Conservation (phyloP, 2,888 invertebrate genomes). For the Agrochola macilenta region DNA sequence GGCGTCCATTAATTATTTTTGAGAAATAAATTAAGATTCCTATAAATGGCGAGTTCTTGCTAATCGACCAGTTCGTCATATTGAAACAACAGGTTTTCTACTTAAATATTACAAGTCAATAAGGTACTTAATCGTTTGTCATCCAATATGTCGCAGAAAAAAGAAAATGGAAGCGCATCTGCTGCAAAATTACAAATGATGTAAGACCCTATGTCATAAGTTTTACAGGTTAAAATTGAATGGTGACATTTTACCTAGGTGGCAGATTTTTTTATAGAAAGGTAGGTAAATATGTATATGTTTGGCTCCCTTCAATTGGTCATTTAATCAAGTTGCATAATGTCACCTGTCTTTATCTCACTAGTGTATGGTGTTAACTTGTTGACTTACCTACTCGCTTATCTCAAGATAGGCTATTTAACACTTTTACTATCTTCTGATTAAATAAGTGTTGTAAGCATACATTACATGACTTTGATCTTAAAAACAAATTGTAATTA, state of each 20-base stretch:
- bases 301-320: not conserved
- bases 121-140: conserved; percentile 40
- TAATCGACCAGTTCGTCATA: conserved; percentile 16
- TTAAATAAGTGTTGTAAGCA: not conserved
- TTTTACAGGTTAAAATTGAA: conserved; percentile 8
- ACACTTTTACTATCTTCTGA: not conserved
- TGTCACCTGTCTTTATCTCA: conserved; percentile 16
- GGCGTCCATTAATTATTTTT: conserved; percentile 58
- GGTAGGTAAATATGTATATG: conserved; percentile 16
- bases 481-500: not conserved
- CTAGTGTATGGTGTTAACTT: conserved; percentile 3
- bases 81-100: conserved; percentile 20
- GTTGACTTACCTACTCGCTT: not conserved
- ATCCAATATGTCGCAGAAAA: conserved; percentile 19
- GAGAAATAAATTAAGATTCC: conserved; percentile 35
- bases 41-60: conserved; percentile 39
- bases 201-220: not conserved
- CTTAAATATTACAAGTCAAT: not conserved
- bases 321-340: conserved; percentile 20
- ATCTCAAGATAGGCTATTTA: not conserved
- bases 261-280: not conserved
- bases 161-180: conserved; percentile 42
- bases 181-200: conserved; percentile 4
- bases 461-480: not conserved
- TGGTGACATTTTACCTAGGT: not conserved